Conservation (phyloP, 1,140 invertebrate genomes). For the Oryzaephilus surinamensis region DNA sequence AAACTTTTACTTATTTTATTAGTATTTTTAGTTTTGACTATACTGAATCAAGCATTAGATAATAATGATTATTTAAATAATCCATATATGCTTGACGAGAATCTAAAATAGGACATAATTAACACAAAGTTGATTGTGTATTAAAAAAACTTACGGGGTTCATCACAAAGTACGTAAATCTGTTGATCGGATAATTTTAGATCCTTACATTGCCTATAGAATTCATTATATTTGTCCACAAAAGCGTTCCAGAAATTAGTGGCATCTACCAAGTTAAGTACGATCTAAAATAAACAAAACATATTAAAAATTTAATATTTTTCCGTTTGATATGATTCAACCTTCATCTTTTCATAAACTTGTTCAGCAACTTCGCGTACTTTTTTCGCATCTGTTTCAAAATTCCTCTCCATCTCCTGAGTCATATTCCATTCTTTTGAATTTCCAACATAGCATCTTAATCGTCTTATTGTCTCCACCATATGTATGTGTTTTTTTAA, state of each 20-base stretch:
- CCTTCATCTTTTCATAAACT: conserved; percentile 20
- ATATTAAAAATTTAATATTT: conserved; percentile 10
- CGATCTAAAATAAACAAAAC: conserved; percentile 29
- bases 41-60: too few species aligned
- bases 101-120: too few species aligned
- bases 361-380: conserved; percentile 51
- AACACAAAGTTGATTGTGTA: too few species aligned
- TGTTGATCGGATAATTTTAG: too few species aligned
- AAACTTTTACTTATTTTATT: too few species aligned
- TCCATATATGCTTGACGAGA: too few species aligned
- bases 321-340: conserved; percentile 5
- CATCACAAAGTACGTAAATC: too few species aligned
- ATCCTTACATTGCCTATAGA: too few species aligned
- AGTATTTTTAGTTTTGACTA: too few species aligned
- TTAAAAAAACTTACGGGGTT: too few species aligned
- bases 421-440: conserved; percentile 56
- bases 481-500: conserved; percentile 76
- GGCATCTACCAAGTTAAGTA: conserved; percentile 41
- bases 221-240: too few species aligned
- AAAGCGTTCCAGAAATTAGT: conserved; percentile 41
- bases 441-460: conserved; percentile 63
- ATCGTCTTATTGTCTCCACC: conserved; percentile 62
- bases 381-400: conserved; percentile 52
- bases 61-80: too few species aligned
- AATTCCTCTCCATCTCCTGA: conserved; percentile 47